These are phyloP conservation scores for Gopherus flavomarginatus DNA, from an alignment of 2,113 vertebrate genomes.

Conservation along the genomic window DNA sequence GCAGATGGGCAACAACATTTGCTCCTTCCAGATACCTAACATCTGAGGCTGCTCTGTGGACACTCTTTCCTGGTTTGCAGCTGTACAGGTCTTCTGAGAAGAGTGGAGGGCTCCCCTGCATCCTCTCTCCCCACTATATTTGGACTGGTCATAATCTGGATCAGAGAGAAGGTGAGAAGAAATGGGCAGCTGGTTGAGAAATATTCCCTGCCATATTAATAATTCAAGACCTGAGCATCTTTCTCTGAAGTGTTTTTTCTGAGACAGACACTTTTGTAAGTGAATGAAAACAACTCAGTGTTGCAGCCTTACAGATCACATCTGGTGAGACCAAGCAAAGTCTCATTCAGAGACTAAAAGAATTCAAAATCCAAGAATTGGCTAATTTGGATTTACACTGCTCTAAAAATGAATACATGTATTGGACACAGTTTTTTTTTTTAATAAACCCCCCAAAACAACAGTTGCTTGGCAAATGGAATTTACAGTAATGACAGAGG, in stretches of 20 bases:
- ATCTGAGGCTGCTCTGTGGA: not conserved
- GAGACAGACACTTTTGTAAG: not conserved
- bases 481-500: not conserved
- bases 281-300: not conserved
- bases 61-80: not conserved
- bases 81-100: not conserved
- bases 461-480: not conserved
- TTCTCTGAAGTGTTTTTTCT: not conserved
- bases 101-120: not conserved
- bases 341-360: not conserved
- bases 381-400: not conserved
- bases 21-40: not conserved
- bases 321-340: not conserved
- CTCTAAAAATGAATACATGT: not conserved
- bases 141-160: not conserved
- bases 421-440: not conserved
- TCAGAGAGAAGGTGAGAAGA: not conserved
- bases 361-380: not conserved
- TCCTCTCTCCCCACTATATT: not conserved
- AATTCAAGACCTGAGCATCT: not conserved
- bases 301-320: not conserved
- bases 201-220: not conserved
- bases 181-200: not conserved
- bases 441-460: not conserved
- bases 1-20: not conserved